Percentiles rank a stretch among this genome's conserved stretches.
phyloP scores from a whole-genome alignment of 1,140 invertebrate species.

The Bilobella aurantiaca region DNA sequence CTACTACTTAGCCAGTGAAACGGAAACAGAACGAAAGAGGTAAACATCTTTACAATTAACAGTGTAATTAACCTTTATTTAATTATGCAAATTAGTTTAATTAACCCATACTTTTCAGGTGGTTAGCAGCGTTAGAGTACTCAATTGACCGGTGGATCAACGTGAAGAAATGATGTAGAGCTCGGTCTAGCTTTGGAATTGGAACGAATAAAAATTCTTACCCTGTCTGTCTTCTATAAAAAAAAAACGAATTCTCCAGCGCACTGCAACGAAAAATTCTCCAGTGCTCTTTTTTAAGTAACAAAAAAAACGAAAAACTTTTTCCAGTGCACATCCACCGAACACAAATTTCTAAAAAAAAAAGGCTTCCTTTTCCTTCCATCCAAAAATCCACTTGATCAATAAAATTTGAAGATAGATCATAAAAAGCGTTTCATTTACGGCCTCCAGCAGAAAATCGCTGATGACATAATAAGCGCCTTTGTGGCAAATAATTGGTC shows the following conservation, averaged over 20 bases:
- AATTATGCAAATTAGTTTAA: not conserved
- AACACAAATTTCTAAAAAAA: too few species aligned
- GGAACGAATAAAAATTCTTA: not conserved
- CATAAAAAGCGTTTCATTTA: too few species aligned
- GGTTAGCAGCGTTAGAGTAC: conserved; percentile 85
- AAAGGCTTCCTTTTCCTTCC: too few species aligned
- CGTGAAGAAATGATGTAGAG: conserved; percentile 42
- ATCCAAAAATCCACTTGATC: too few species aligned
- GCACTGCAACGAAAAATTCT: not conserved
- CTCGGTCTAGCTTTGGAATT: not conserved
- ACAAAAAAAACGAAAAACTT: too few species aligned
- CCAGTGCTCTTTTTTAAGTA: too few species aligned
- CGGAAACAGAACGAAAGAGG: conserved; percentile 90
- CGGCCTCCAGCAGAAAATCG: too few species aligned
- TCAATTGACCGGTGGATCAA: conserved; percentile 94
- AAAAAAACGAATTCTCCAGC: too few species aligned
- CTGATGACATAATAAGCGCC: too few species aligned
- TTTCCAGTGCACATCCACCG: too few species aligned
- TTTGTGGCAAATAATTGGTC: too few species aligned
- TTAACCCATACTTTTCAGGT: conserved; percentile 53
- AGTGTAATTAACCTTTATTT: conserved; percentile 6
- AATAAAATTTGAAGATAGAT: too few species aligned
- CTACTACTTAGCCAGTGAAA: conserved; percentile 86
- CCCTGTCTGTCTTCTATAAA: not conserved
- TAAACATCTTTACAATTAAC: conserved; percentile 40